Evolutionary conservation across 2,888 invertebrate species (phyloP).

Genomic region (Rhamphomyia laevipes): DNA sequence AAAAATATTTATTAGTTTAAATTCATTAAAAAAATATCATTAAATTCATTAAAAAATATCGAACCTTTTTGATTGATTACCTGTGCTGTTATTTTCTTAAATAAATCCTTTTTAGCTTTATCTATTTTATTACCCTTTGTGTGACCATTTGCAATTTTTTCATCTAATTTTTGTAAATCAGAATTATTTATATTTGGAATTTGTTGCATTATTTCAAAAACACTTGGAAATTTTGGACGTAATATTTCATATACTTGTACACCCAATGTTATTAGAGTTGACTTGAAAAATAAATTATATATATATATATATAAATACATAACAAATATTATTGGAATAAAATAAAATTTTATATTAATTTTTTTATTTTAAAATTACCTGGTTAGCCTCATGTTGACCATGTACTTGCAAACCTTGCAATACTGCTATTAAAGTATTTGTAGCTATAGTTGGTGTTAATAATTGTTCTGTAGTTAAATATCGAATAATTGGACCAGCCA

Average conservation of each 20-base stretch:
- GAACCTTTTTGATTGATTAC: slow-evolving; percentile 38
- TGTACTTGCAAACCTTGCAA: slow-evolving; percentile 71
- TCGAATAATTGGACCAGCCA: slow-evolving; percentile 60
- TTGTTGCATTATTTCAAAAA: slow-evolving; percentile 54
- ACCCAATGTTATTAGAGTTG: slow-evolving; percentile 60
- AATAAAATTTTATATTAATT: not conserved
- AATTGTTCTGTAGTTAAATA: slow-evolving; percentile 51
- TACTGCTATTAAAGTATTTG: slow-evolving; percentile 63
- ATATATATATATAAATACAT: not conserved
- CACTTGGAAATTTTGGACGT: slow-evolving; percentile 61
- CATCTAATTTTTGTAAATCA: slow-evolving; percentile 75
- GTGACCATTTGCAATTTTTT: slow-evolving; percentile 56
- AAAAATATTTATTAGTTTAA: slow-evolving; percentile 9
- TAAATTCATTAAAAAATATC: not conserved
- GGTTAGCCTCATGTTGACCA: slow-evolving; percentile 84
- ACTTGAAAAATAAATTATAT: slow-evolving; percentile 6
- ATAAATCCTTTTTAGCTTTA: slow-evolving; percentile 81
- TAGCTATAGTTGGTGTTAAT: slow-evolving; percentile 53
- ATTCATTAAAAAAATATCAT: not conserved
- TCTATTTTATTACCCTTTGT: slow-evolving; percentile 70
- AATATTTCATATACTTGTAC: slow-evolving; percentile 77
- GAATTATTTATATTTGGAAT: slow-evolving; percentile 72
- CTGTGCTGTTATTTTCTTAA: slow-evolving; percentile 75
- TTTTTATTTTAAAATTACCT: slow-evolving; percentile 40
- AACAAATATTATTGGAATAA: no score